Percentiles rank a stretch among this genome's conserved stretches.
Conservation (phyloP, 1,140 invertebrate genomes). For the Trichoplusia ni region DNA sequence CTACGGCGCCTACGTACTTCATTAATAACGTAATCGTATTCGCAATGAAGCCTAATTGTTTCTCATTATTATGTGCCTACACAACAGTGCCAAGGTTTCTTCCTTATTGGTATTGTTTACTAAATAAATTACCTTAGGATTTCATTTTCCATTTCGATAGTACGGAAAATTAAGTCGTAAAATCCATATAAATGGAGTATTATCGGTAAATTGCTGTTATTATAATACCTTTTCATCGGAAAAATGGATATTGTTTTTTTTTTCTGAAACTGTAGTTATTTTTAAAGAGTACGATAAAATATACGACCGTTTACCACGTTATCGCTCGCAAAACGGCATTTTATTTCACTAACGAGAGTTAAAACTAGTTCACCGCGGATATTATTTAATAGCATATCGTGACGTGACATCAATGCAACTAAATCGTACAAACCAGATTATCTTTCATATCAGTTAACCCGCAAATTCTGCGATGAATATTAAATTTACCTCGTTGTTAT, state of each 20-base stretch:
- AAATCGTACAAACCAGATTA: conserved; percentile 44
- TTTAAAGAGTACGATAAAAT: not conserved
- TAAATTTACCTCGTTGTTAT: conserved; percentile 57
- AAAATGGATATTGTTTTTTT: not conserved
- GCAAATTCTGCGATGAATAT: conserved; percentile 50
- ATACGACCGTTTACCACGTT: not conserved
- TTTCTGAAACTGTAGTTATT: not conserved
- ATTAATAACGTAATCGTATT: not conserved
- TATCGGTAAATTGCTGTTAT: not conserved
- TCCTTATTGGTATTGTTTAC: not conserved
- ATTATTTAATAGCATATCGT: conserved; percentile 9
- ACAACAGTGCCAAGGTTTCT: not conserved
- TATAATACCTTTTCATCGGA: not conserved
- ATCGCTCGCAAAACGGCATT: conserved; percentile 1
- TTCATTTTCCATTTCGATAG: not conserved
- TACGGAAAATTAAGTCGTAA: not conserved
- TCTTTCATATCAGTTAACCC: conserved; percentile 37
- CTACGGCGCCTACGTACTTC: not conserved
- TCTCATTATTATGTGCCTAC: not conserved
- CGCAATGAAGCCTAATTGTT: not conserved
- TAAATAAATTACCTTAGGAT: not conserved
- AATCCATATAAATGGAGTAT: not conserved
- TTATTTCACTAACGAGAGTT: conserved; percentile 6
- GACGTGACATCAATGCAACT: conserved; percentile 25
- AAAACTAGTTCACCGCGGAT: not conserved